These are phyloP conservation scores for Beroe ovata DNA, from an alignment of 37 sponge, comb jelly and placozoan genomes.

Conservation along the genomic window DNA sequence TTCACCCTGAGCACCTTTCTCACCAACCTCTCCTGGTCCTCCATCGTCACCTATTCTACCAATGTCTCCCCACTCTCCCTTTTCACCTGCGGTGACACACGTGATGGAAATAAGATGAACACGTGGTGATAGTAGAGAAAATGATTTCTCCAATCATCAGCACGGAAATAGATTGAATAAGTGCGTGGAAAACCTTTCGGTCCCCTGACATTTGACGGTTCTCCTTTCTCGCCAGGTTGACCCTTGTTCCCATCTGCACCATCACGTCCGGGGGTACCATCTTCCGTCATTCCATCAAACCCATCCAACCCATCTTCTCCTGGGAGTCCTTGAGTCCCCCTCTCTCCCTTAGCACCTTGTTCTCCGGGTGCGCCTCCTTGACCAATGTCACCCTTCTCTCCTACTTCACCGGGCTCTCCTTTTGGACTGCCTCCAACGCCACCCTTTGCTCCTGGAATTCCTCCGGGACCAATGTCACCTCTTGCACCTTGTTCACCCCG, in stretches of 20 bases:
- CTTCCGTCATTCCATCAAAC: not conserved
- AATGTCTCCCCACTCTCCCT: not conserved
- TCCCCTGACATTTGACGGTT: not conserved
- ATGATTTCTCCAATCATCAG: too few relatives aligned
- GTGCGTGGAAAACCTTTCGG: not conserved
- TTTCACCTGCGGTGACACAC: too few relatives aligned
- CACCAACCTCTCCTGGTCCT: slow-evolving; percentile 5
- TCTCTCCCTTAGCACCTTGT: not conserved
- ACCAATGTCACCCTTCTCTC: slow-evolving; percentile 1
- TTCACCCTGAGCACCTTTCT: not conserved
- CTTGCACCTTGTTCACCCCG: not conserved
- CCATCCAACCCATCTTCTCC: not conserved
- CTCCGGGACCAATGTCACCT: not conserved
- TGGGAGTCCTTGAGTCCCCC: not conserved
- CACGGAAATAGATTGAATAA: too few relatives aligned
- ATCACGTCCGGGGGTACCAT: not conserved
- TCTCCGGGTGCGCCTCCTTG: not conserved
- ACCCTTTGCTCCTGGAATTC: not conserved
- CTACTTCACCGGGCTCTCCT: not conserved
- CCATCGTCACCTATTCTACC: slow-evolving; percentile 23
- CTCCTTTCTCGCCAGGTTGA: not conserved
- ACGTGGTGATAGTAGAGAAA: too few relatives aligned
- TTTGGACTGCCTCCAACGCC: not conserved
- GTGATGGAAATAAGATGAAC: too few relatives aligned
- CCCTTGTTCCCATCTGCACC: slow-evolving; percentile 21